These are phyloP conservation scores for Microctonus brassicae DNA, from an alignment of 2,888 invertebrate species.

Conservation along the genomic window DNA sequence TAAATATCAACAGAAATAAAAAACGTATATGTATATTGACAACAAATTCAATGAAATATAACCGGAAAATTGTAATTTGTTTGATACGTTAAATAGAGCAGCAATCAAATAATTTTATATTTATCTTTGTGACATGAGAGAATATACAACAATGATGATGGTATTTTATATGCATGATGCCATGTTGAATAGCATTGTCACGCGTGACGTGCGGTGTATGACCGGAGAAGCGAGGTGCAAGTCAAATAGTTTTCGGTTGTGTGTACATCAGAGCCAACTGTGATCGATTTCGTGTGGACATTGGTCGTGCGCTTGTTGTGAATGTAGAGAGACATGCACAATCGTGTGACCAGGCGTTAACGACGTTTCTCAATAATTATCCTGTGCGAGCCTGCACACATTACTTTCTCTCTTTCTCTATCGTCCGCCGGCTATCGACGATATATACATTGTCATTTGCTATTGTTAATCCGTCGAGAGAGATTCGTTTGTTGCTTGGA, in stretches of 20 bases:
- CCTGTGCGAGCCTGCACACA: neutral
- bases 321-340: slow-evolving; percentile 17
- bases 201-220: neutral
- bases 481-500: slow-evolving; percentile 15
- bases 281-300: slow-evolving; percentile 13
- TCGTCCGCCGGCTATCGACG: neutral
- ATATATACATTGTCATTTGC: neutral
- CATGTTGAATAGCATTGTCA: slow-evolving; percentile 9
- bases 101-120: neutral
- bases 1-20: neutral
- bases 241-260: slow-evolving; percentile 18
- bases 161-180: neutral
- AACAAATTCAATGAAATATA: neutral
- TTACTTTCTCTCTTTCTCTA: neutral
- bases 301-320: slow-evolving; percentile 23
- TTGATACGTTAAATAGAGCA: neutral
- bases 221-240: neutral
- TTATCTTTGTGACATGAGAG: neutral
- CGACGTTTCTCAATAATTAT: slow-evolving; percentile 47
- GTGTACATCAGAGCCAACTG: neutral
- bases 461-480: slow-evolving; percentile 15
- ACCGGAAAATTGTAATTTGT: neutral
- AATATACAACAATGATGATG: neutral
- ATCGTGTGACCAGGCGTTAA: slow-evolving; percentile 41
- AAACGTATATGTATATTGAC: neutral